Base-by-base conservation (phyloP, 2,797 vertebrate genomes). In the Anabas testudineus region DNA sequence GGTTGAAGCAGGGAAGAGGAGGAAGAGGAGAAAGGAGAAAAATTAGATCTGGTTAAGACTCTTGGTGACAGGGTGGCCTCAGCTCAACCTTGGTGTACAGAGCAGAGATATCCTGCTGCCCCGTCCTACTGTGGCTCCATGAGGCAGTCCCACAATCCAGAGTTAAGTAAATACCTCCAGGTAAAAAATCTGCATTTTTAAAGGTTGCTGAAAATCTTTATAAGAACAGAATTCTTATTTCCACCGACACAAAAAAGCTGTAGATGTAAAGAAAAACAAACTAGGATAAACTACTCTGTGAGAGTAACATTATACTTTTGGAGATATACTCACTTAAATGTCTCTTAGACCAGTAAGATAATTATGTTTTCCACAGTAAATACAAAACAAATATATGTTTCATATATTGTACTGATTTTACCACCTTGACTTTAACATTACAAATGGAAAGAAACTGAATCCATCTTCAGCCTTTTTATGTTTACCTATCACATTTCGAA, bases 11-110 rank as follows among this genome's bases (percentile, higher is more conserved):
- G 68, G 78, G 78, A 87, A 78, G 62, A 85, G 78, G 82, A 77
- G 77, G 62, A 85, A 76, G 82, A 76, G 64, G 64, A 90, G 87
- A 80, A 86, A 93, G 88, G 85, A 89, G 94, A 89, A 92, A 94
- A 95, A 96, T 92, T 91, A 96, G 94, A 94, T 93, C 45, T 69
- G 85, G 85, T 92, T 91, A 92, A 91, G 73, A 90, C 76, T 83
- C 52, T 69, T 71, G 60, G 59, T 84, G 74, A 85, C 37, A 74
- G 76, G 80, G 58, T 39, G 67, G 66, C 82, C 62, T 71, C 58
- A 21, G 85, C 80, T 85, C 82, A 93, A 92, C 85, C 87, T 87
- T 90, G 74, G 71, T 86, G 71, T 85, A 85, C 83, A 86, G 86
- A 88, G 86, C 90, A 85, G 69, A 81, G 78, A 89, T 79, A 61